phyloP scores from a whole-genome alignment of 2,888 invertebrate species.

The Lordiphosa fenestrarum region DNA sequence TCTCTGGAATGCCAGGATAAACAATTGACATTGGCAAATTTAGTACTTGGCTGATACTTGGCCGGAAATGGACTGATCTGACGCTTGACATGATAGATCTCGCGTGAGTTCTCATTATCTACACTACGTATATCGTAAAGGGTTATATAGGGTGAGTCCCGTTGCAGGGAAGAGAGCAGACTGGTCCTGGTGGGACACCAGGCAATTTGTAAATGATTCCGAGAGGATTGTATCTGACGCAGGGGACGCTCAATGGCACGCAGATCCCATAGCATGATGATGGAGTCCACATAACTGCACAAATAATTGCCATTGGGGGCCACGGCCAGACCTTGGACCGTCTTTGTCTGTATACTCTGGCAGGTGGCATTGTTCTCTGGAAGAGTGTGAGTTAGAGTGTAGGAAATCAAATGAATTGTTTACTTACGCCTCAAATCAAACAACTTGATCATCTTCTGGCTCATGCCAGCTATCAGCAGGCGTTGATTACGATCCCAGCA shows the following conservation, averaged over 20 bases:
- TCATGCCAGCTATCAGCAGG: conserved; percentile 93
- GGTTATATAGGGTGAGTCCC: conserved; percentile 88
- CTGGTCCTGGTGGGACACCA: conserved; percentile 94
- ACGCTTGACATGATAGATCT: conserved; percentile 88
- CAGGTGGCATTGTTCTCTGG: conserved; percentile 84
- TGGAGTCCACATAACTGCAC: conserved; percentile 91
- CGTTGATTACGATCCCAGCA: conserved; percentile 90
- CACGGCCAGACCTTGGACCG: conserved; percentile 90
- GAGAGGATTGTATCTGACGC: conserved; percentile 84
- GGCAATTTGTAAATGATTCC: conserved; percentile 86
- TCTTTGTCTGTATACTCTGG: conserved; percentile 84
- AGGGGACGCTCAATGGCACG: conserved; percentile 92
- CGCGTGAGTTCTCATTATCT: conserved; percentile 86
- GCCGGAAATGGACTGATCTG: conserved; percentile 81
- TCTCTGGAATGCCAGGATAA: conserved; percentile 94
- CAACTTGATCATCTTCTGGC: conserved; percentile 92
- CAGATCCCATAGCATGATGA: conserved; percentile 93
- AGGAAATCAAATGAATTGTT: neutral
- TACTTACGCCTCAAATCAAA: conserved; percentile 92
- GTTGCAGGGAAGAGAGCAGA: conserved; percentile 89
- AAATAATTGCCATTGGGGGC: conserved; percentile 90
- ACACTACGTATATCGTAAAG: conserved; percentile 92
- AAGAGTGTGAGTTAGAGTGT: conserved; percentile 1
- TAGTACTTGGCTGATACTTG: conserved; percentile 67
- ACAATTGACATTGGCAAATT: conserved; percentile 82